These are phyloP conservation scores for Dryas iulia DNA, from an alignment of 1,140 invertebrate genomes.

Conservation along the genomic window DNA sequence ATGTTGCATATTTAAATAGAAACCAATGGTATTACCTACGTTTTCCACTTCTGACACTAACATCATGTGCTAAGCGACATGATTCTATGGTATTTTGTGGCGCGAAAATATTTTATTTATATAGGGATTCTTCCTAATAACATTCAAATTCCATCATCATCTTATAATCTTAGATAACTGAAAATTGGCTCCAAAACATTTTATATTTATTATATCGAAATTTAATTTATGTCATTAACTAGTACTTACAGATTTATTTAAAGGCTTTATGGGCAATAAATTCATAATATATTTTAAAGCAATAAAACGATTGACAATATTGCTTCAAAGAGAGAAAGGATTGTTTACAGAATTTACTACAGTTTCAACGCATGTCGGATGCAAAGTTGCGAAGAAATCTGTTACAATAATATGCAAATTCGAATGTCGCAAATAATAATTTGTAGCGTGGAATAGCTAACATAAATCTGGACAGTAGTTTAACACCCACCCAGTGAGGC, in stretches of 20 bases:
- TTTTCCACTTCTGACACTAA: no score
- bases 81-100: no score
- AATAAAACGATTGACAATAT: background rate
- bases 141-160: no score
- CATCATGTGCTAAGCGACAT: no score
- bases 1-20: no score
- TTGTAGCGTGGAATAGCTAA: conserved; percentile 12
- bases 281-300: background rate
- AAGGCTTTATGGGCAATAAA: background rate
- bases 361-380: background rate
- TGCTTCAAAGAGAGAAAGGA: background rate
- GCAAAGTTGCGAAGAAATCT: background rate
- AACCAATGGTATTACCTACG: no score
- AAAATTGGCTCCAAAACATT: no score
- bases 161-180: no score
- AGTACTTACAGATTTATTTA: background rate
- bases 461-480: conserved; percentile 5
- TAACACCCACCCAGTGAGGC: conserved; percentile 1
- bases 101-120: no score
- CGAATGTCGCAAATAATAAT: conserved; percentile 5
- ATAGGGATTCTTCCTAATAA: no score
- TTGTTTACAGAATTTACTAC: background rate
- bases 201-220: no score
- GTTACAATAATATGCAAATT: conserved; percentile 19
- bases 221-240: no score